phyloP scores from a whole-genome alignment of 2,888 invertebrate species.

The Oxyscelio sp. region DNA sequence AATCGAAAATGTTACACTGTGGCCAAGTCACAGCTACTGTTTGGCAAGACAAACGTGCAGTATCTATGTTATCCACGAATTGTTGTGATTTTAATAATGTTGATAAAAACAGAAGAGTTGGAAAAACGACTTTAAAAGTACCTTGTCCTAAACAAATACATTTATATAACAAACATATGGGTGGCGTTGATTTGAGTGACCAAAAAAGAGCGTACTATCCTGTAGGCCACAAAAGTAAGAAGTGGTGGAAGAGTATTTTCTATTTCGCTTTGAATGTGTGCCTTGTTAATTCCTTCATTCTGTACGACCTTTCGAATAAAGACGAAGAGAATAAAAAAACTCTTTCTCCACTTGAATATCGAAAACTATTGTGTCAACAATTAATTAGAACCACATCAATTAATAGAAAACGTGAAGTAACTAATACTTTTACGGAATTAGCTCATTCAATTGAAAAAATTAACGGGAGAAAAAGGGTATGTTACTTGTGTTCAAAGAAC shows the following conservation, averaged over 20 bases:
- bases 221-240: slow-evolving; percentile 14
- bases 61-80: slow-evolving; percentile 23
- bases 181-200: slow-evolving; percentile 33
- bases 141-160: slow-evolving; percentile 12
- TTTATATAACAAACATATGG: slow-evolving; percentile 31
- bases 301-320: background rate
- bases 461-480: background rate
- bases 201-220: slow-evolving; percentile 31
- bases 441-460: slow-evolving; percentile 8
- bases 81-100: background rate
- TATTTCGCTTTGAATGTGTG: slow-evolving; percentile 29
- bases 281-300: slow-evolving; percentile 20
- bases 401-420: background rate
- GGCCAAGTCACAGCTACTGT: slow-evolving; percentile 3
- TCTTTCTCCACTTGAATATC: background rate
- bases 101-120: slow-evolving; percentile 13
- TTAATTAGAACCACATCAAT: background rate
- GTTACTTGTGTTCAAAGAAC: slow-evolving; percentile 5
- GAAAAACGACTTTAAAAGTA: background rate
- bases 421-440: background rate
- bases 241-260: slow-evolving; percentile 41
- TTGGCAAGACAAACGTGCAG: slow-evolving; percentile 28
- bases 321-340: background rate
- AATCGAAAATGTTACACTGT: slow-evolving; percentile 11
- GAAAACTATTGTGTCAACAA: slow-evolving; percentile 8